Percentiles rank a stretch among this genome's conserved stretches.
These are phyloP conservation scores for Atherinosoma microstoma DNA, from an alignment of 2,797 vertebrate genomes.

Conservation along the genomic window DNA sequence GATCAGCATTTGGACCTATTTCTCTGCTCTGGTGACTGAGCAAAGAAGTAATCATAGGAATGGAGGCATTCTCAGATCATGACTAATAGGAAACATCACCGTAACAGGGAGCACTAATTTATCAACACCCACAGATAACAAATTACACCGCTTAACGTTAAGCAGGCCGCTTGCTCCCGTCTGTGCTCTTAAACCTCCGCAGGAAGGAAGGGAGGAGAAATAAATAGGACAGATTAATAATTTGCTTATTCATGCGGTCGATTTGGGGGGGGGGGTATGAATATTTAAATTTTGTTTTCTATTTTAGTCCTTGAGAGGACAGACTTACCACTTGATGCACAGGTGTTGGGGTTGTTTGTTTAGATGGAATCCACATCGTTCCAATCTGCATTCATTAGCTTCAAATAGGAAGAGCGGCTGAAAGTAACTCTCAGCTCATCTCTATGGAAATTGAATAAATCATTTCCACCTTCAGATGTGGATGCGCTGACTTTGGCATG, in stretches of 20 bases:
- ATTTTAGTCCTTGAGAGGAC: slow-evolving; percentile 52
- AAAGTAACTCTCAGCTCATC: slow-evolving; percentile 70
- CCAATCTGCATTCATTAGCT: slow-evolving; percentile 77
- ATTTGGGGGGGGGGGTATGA: slow-evolving; percentile 30
- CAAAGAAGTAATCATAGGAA: slow-evolving; percentile 48
- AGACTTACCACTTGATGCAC: slow-evolving; percentile 52
- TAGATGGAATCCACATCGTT: slow-evolving; percentile 65
- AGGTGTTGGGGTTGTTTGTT: slow-evolving; percentile 69
- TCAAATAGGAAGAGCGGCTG: slow-evolving; percentile 60
- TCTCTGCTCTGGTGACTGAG: slow-evolving; percentile 32
- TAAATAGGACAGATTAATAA: slow-evolving; percentile 55
- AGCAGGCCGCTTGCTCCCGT: slow-evolving; percentile 52
- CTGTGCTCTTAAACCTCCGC: slow-evolving; percentile 36
- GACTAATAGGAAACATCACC: slow-evolving; percentile 65
- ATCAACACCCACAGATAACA: slow-evolving; percentile 68
- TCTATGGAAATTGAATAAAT: slow-evolving; percentile 75
- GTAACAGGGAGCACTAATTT: slow-evolving; percentile 55
- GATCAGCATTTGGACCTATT: slow-evolving; percentile 4
- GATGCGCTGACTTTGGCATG: slow-evolving; percentile 33
- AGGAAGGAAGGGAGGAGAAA: slow-evolving; percentile 25
- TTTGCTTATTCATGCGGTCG: slow-evolving; percentile 49
- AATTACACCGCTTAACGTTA: slow-evolving; percentile 68
- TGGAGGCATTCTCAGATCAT: slow-evolving; percentile 38
- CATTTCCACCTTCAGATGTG: slow-evolving; percentile 60
- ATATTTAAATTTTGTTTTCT: slow-evolving; percentile 71